A percentile compares a stretch with the other conserved stretches of the same genome.
Conservation (phyloP, 2,113 vertebrate genomes). For the Myotis davidii region DNA sequence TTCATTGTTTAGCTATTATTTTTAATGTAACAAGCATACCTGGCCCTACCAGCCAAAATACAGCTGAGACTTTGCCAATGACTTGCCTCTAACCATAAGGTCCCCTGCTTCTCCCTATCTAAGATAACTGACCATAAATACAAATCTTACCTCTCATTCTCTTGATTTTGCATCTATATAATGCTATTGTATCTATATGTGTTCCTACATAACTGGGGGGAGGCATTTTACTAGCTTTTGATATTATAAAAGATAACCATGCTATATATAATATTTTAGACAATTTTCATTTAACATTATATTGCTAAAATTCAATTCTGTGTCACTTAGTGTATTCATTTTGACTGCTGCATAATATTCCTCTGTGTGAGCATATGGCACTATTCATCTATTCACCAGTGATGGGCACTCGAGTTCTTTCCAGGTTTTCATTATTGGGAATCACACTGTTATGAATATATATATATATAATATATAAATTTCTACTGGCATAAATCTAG, state of each 20-base stretch:
- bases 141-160: not conserved
- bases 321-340: not conserved
- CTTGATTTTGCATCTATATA: not conserved
- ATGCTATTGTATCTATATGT: not conserved
- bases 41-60: not conserved
- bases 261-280: not conserved
- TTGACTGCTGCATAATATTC: not conserved
- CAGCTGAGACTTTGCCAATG: not conserved
- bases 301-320: not conserved
- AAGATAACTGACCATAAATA: not conserved
- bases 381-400: not conserved
- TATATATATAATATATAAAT: not conserved
- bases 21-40: not conserved
- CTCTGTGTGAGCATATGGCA: not conserved
- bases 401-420: not conserved
- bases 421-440: not conserved
- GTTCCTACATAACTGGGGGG: not conserved
- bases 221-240: not conserved
- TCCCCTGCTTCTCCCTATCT: not conserved
- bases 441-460: not conserved
- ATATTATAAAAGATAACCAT: conserved; percentile 3
- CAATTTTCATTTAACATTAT: not conserved
- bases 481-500: not conserved
- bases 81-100: not conserved
- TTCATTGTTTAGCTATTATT: not conserved